phyloP scores from a whole-genome alignment of 2,888 invertebrate species.

The Eilema depressum region DNA sequence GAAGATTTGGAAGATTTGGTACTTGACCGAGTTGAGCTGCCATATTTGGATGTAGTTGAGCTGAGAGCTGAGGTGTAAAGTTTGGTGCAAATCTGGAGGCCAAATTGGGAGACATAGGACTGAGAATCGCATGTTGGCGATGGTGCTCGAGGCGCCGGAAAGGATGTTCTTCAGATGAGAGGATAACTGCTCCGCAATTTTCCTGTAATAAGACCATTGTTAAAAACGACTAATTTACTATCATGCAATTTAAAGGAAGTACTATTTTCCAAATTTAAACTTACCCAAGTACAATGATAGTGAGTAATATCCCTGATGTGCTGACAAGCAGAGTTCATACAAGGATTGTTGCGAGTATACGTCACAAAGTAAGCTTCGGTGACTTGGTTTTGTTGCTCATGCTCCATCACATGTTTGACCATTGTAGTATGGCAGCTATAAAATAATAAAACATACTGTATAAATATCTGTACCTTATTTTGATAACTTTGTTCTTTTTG shows the following conservation, averaged over 20 bases:
- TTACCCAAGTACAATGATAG: slow-evolving; percentile 96
- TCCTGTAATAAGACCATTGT: slow-evolving; percentile 79
- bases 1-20: slow-evolving; percentile 72
- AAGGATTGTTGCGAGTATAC: slow-evolving; percentile 88
- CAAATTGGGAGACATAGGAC: slow-evolving; percentile 87
- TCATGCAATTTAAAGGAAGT: background rate
- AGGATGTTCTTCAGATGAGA: slow-evolving; percentile 91
- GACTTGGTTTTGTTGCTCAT: slow-evolving; percentile 95
- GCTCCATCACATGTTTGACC: slow-evolving; percentile 94
- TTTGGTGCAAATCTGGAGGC: slow-evolving; percentile 87
- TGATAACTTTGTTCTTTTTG: background rate
- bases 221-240: background rate
- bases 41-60: slow-evolving; percentile 83
- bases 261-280: slow-evolving; percentile 43
- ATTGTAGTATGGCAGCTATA: slow-evolving; percentile 89
- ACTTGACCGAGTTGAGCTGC: slow-evolving; percentile 83
- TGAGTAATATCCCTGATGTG: slow-evolving; percentile 93
- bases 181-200: slow-evolving; percentile 92
- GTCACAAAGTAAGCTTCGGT: slow-evolving; percentile 92
- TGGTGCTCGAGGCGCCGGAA: slow-evolving; percentile 94
- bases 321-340: slow-evolving; percentile 90
- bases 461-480: background rate
- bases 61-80: slow-evolving; percentile 82
- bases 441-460: slow-evolving; percentile 4
- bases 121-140: slow-evolving; percentile 93